A percentile compares a stretch with the other conserved stretches of the same genome.
Conservation (phyloP, 2,797 vertebrate species). For the Eospalax fontanierii region DNA sequence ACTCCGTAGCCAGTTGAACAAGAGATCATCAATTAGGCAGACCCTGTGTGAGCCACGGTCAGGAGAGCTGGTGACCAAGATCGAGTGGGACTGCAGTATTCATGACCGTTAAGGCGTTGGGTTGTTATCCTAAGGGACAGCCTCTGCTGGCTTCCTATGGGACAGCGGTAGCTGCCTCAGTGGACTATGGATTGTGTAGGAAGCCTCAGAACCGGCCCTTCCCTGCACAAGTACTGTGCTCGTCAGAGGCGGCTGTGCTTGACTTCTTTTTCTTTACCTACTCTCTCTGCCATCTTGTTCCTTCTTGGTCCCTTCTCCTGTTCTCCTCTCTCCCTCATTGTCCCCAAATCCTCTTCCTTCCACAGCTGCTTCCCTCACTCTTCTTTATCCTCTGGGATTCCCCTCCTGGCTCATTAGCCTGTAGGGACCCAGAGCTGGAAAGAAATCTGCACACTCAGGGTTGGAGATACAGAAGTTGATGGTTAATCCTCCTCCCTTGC, state of each 20-base stretch:
- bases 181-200: not conserved
- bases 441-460: not conserved
- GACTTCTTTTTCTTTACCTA: not conserved
- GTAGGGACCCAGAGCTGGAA: not conserved
- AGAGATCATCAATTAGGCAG: not conserved
- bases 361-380: not conserved
- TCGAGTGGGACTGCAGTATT: not conserved
- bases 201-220: not conserved
- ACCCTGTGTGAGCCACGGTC: not conserved
- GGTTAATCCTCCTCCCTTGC: not conserved
- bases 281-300: not conserved
- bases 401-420: not conserved
- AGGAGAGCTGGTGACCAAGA: no score
- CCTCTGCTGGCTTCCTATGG: not conserved
- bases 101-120: not conserved
- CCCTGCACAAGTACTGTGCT: not conserved
- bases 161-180: not conserved
- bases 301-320: not conserved
- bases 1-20: not conserved
- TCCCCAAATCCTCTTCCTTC: not conserved
- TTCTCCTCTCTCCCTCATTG: not conserved
- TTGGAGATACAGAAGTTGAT: not conserved
- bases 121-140: not conserved
- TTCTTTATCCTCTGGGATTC: not conserved
- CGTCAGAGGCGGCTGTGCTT: not conserved